Evolutionary conservation across 2,888 invertebrate genomes (phyloP).

Genomic region (Nephrocerus scutellatus): DNA sequence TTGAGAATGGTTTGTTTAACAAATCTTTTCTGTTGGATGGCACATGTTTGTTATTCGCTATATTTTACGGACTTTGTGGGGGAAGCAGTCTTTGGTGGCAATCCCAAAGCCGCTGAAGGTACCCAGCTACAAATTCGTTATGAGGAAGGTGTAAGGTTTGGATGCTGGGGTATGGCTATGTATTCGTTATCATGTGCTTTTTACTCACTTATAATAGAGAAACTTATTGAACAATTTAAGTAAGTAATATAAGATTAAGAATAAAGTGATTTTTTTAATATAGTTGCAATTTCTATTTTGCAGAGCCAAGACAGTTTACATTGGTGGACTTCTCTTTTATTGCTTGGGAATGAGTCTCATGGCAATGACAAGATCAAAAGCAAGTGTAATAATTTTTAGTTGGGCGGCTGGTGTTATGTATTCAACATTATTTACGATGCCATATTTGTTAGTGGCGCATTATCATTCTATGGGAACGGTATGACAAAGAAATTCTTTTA

Average conservation of each 20-base stretch:
- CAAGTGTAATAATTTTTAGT: constrained; percentile 79
- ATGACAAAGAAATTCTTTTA: constrained; percentile 38
- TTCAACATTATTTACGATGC: constrained; percentile 95
- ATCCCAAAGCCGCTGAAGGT: constrained; percentile 62
- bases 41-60: constrained; percentile 90
- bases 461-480: constrained; percentile 90
- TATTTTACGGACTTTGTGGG: constrained; percentile 90
- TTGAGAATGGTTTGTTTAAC: constrained; percentile 82
- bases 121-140: constrained; percentile 60
- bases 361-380: constrained; percentile 67
- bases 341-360: constrained; percentile 82
- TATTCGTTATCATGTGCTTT: constrained; percentile 90
- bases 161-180: constrained; percentile 96
- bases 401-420: constrained; percentile 96
- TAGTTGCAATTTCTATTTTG: too few species aligned
- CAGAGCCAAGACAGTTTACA: constrained; percentile 82
- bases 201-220: constrained; percentile 85
- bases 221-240: constrained; percentile 67
- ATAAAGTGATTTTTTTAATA: constrained; percentile 31
- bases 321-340: constrained; percentile 82
- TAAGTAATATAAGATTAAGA: constrained; percentile 48
- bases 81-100: constrained; percentile 43
- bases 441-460: constrained; percentile 86
- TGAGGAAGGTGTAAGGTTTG: constrained; percentile 88
- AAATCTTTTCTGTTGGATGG: constrained; percentile 97